Conservation (phyloP, 1,140 invertebrate species). For the Palaemon carinicauda region DNA sequence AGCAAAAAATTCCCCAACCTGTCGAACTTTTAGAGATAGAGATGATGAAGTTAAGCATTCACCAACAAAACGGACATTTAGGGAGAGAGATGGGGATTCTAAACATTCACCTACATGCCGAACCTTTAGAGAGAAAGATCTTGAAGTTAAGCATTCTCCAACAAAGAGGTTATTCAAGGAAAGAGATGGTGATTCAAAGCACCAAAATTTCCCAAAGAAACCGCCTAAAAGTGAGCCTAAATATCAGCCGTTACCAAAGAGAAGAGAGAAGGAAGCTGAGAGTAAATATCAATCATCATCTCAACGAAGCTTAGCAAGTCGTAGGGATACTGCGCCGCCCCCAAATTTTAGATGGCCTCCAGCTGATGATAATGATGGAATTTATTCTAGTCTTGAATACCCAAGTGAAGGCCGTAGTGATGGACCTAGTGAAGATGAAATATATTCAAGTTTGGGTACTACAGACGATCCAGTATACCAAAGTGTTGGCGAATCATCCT, state of each 20-base stretch:
- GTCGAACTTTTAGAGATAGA: not conserved
- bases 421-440: constrained; percentile 34
- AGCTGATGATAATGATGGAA: constrained; percentile 51
- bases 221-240: constrained; percentile 34
- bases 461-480: constrained; percentile 56
- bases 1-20: too few relatives aligned
- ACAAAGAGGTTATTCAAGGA: not conserved
- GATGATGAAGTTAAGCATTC: not conserved
- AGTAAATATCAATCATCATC: constrained; percentile 50
- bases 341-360: constrained; percentile 37
- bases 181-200: not conserved
- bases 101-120: not conserved
- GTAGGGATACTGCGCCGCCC: constrained; percentile 36
- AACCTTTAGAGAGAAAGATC: not conserved
- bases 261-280: constrained; percentile 42
- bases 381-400: constrained; percentile 54
- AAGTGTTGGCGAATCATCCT: constrained; percentile 50
- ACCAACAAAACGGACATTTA: not conserved
- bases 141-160: not conserved
- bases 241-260: constrained; percentile 42
- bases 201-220: constrained; percentile 17
- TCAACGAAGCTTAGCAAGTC: constrained; percentile 6
- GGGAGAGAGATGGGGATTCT: not conserved
- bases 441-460: constrained; percentile 48
- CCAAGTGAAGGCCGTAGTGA: constrained; percentile 39